These are phyloP conservation scores for Tympanoctomys barrerae DNA, from an alignment of 2,797 vertebrate genomes.

Conservation along the genomic window DNA sequence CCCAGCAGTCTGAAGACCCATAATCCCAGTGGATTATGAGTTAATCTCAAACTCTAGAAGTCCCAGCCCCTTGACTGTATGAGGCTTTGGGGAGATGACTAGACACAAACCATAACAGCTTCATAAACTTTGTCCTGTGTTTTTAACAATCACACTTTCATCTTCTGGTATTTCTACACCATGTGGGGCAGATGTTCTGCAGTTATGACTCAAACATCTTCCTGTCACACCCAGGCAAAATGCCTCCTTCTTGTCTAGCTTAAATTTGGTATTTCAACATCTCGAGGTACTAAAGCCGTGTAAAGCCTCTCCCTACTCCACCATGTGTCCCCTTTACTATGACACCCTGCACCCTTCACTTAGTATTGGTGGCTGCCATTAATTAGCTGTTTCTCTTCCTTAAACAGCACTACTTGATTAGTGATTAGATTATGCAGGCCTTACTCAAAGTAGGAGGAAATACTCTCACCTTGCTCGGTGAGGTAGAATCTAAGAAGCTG, in stretches of 20 bases:
- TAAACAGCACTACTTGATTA: conserved; percentile 86
- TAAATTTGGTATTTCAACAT: conserved; percentile 82
- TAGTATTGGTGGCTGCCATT: conserved; percentile 77
- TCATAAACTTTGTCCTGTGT: background rate
- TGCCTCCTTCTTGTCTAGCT: conserved; percentile 79
- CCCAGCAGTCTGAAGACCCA: no score
- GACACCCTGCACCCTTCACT: conserved; percentile 72
- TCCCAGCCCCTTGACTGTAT: no score
- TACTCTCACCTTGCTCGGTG: conserved; percentile 80
- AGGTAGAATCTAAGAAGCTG: conserved; percentile 78
- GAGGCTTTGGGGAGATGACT: no score
- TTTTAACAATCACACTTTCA: conserved; percentile 16
- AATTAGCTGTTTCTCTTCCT: conserved; percentile 84
- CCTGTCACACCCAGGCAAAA: conserved; percentile 81
- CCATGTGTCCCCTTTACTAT: conserved; percentile 59
- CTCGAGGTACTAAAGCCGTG: conserved; percentile 81
- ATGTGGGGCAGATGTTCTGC: conserved; percentile 45
- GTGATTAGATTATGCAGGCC: conserved; percentile 82
- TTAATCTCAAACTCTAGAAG: no score
- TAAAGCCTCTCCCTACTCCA: conserved; percentile 81
- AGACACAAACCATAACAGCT: no score
- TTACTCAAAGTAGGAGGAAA: conserved; percentile 86
- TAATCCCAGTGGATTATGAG: no score
- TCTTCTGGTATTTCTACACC: background rate
- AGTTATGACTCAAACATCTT: conserved; percentile 77